phyloP scores from a whole-genome alignment of 2,113 vertebrate genomes.

The Albula glossodonta region DNA sequence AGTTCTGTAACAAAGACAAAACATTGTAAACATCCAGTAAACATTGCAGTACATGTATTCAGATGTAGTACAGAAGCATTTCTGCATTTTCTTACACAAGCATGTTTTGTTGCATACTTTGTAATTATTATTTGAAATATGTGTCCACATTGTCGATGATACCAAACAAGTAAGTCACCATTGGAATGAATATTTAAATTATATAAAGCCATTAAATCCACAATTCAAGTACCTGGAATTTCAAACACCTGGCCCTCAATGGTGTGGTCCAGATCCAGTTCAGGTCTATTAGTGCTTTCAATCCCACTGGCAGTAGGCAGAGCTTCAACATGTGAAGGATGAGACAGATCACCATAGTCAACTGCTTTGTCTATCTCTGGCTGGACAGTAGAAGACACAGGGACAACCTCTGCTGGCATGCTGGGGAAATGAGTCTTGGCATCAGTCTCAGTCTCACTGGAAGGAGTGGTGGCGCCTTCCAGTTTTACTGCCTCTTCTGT shows the following conservation, averaged over 20 bases:
- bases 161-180: too few relatives aligned
- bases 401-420: constrained; percentile 13
- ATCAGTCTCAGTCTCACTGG: constrained; percentile 20
- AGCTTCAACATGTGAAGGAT: constrained; percentile 26
- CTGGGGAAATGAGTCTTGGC: constrained; percentile 21
- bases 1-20: constrained; percentile 64
- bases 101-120: neutral
- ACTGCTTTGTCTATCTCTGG: constrained; percentile 19
- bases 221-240: constrained; percentile 60
- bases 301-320: constrained; percentile 18
- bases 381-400: neutral
- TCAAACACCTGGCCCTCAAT: constrained; percentile 60
- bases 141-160: neutral
- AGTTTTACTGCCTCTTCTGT: constrained; percentile 4
- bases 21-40: neutral
- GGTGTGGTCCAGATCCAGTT: constrained; percentile 47
- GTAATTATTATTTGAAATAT: neutral
- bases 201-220: neutral
- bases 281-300: constrained; percentile 32
- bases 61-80: neutral
- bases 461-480: constrained; percentile 35
- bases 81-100: neutral
- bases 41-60: too few relatives aligned
- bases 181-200: neutral
- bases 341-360: constrained; percentile 15